These are phyloP conservation scores for Noctuana brunneofusca DNA, from an alignment of 2,888 invertebrate species.

Conservation along the genomic window DNA sequence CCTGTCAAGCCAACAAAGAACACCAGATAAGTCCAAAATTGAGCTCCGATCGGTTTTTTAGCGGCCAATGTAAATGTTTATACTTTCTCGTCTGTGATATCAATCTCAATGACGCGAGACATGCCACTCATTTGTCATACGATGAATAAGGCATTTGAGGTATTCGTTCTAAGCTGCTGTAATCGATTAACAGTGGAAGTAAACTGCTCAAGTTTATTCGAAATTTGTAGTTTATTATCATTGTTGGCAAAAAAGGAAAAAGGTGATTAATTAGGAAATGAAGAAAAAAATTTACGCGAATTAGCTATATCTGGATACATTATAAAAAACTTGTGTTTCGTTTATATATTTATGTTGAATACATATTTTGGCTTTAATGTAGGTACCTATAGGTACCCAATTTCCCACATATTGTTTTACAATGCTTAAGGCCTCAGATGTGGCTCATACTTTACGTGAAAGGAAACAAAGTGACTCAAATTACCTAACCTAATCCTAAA, in stretches of 20 bases:
- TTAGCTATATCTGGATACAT: too few relatives aligned
- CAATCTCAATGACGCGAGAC: constrained; percentile 63
- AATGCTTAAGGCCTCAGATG: too few relatives aligned
- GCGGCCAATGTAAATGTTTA: constrained; percentile 80
- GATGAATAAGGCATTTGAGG: constrained; percentile 35
- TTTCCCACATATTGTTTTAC: too few relatives aligned
- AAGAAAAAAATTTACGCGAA: too few relatives aligned
- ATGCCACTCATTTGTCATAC: constrained; percentile 77
- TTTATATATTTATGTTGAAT: too few relatives aligned
- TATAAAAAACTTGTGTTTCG: too few relatives aligned
- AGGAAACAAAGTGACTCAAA: too few relatives aligned
- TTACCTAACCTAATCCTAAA: too few relatives aligned
- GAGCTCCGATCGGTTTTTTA: constrained; percentile 64
- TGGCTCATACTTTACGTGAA: too few relatives aligned
- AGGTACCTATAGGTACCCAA: too few relatives aligned
- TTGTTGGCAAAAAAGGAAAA: neutral
- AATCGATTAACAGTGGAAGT: constrained; percentile 22
- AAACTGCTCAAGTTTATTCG: constrained; percentile 4
- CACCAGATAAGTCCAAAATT: constrained; percentile 76
- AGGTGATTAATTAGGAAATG: neutral
- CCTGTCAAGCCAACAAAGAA: constrained; percentile 81
- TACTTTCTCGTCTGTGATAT: constrained; percentile 72
- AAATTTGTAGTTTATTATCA: too few relatives aligned
- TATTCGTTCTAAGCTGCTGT: constrained; percentile 26
- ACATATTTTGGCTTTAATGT: too few relatives aligned